Evolutionary conservation across 1,140 invertebrate species (phyloP), one percentile per base, ranked within the genome.

Genomic region (Anoplolepis gracilipes): DNA sequence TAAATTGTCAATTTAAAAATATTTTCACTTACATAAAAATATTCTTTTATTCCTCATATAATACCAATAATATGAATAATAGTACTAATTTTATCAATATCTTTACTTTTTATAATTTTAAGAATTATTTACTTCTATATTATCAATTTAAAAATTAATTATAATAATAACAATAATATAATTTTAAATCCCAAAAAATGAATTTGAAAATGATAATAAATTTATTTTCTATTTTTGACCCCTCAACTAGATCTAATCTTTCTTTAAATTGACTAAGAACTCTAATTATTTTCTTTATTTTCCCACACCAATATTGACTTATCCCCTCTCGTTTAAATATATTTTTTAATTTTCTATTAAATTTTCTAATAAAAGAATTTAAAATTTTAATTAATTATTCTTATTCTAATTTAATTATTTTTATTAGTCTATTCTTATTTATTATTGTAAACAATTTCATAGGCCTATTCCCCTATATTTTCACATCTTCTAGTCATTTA

Each of bases 381-480:
- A 81, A 81, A 69, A 75, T 75, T 25, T 46, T 67, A 46, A 84
- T 67, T 76, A 64, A 79, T 57, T 67, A 67, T 25, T 82, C 82
- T 87, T 13, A 4, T 13, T 42, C 11, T 13, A 42, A 42, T 86
- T 92, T 93, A 93, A 93, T 94, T 73, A 87, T 88, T 91, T 95
- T 96, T 94, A 94, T 95, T 86, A 93, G 94, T 39, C 88, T 96
- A 94, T 96, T 96, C 94, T 91, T 77, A 33, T 55, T 93, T 82
- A 93, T 96, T 93, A 92, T 88, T 86, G 95, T 95, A 95, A 95
- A 94, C 95, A 87, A 90, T 88, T 84, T 89, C 62, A 82, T 90
- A 65, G 96, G 96, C 19, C 92, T 97, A 95, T 96, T 97, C 61
- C 95, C 96, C 4, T 97, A 96, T 95, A 96, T 97, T 95, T 97